These are phyloP conservation scores for Heteromurus nitidus DNA, from an alignment of 2,888 invertebrate genomes.

Conservation along the genomic window DNA sequence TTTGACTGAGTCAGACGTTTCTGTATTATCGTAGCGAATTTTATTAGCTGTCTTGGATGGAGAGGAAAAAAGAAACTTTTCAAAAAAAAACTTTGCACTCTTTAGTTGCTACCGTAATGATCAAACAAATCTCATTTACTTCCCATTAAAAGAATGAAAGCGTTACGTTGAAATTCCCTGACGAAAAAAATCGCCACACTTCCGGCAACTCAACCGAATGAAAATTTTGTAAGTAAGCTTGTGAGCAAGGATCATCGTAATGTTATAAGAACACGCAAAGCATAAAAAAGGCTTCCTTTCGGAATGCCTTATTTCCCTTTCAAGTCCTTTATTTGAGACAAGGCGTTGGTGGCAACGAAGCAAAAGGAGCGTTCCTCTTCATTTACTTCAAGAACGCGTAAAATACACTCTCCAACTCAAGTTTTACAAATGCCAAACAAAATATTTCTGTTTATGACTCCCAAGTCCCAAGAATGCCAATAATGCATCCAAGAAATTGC, in stretches of 20 bases:
- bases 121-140: conserved; percentile 14
- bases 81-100: conserved; percentile 1
- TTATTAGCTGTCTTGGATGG: no score
- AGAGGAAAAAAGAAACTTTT: background rate
- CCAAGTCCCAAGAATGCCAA: background rate
- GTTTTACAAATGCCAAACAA: conserved; percentile 17
- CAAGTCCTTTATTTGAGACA: background rate
- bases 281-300: background rate
- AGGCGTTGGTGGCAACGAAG: background rate
- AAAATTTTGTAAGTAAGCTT: background rate
- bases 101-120: background rate
- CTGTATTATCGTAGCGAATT: no score
- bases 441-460: conserved; percentile 10
- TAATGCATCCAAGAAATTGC: background rate
- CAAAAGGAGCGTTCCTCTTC: background rate
- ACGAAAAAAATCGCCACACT: background rate
- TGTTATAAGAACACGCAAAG: conserved; percentile 19
- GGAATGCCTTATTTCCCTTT: conserved; percentile 8
- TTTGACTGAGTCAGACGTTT: no score
- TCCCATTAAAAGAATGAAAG: conserved; percentile 25
- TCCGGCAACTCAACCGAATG: conserved; percentile 11
- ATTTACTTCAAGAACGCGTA: background rate
- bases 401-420: background rate
- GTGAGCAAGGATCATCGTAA: background rate
- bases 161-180: conserved; percentile 11